Base-by-base conservation (phyloP, 2,888 invertebrate species). In the Siphonodentalium dalli region DNA sequence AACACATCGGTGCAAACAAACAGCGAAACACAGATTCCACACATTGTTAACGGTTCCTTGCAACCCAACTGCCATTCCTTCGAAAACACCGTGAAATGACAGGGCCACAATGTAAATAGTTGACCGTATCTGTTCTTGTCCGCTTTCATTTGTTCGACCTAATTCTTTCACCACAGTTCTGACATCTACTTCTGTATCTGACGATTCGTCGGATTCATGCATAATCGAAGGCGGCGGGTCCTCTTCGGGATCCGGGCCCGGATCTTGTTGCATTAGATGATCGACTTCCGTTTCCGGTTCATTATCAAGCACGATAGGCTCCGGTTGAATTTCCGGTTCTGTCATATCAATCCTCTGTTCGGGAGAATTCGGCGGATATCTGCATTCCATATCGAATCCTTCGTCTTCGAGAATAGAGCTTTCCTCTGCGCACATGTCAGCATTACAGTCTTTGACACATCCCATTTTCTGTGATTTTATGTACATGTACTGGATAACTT, bases 81-180 rank as follows among this genome's bases (percentile, higher is more conserved):
- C 74, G 47, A 75, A 73, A 6, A 75, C 69, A 8, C 74, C 74
- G 50, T 75, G 73, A 46, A 75, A 72, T 9, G 73, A 72, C n/a
- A 75, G 53, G 6, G 72, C 72, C 33, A 71, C 68, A 27, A 75
- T 64, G 54, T 68, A 71, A 9, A 75, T 60, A 38, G 70, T 73
- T 26, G 72, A 71, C 3, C 71, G 61, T 26, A 71, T 66, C 45
- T 75, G 73, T n/a, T 69, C 69, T 41, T 64, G 62, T 26, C 68
- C 61, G 7, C 56, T 58, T 15, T 65, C 69, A 35, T 70, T 71
- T 0, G 62, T 64, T 24, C 67, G 57, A 46, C 66, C 69, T 11
- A 75, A 63, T 56, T 75, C 71, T 7, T 69, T 69, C 3, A 75
- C 71, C 1, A 73, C 73, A 23, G 64, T 65, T 56, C 70, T 70